These are phyloP conservation scores for Rousettus madagascariensis DNA, from an alignment of 2,797 vertebrate genomes.

Conservation along the genomic window DNA sequence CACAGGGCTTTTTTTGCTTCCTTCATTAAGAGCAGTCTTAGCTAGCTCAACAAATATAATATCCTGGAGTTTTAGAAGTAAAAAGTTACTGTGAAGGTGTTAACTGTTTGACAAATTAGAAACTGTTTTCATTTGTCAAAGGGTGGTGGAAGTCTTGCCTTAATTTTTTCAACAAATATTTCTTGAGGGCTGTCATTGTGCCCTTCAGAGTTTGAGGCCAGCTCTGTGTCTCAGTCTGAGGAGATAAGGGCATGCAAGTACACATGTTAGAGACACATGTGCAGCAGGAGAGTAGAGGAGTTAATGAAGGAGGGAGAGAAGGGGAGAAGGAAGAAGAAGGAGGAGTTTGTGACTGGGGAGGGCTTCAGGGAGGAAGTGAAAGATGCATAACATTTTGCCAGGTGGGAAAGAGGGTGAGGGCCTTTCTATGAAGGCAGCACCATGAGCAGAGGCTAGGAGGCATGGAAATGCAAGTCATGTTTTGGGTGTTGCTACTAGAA, in stretches of 20 bases:
- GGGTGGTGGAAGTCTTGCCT: not conserved
- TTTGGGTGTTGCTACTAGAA: slow-evolving; percentile 49
- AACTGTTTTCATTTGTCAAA: slow-evolving; percentile 43
- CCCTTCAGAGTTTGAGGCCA: not conserved
- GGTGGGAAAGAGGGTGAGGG: not conserved
- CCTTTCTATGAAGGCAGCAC: not conserved
- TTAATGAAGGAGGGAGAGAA: no score
- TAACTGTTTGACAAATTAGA: slow-evolving; percentile 52
- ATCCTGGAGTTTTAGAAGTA: slow-evolving; percentile 7
- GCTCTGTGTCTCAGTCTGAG: not conserved
- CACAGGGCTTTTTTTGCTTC: not conserved
- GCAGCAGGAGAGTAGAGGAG: not conserved
- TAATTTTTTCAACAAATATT: slow-evolving; percentile 4
- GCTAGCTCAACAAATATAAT: not conserved
- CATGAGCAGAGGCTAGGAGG: slow-evolving; percentile 23
- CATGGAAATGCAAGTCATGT: slow-evolving; percentile 47
- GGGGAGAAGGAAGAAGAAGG: not conserved
- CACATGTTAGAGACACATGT: not conserved
- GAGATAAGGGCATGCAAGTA: not conserved
- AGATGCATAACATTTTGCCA: not conserved
- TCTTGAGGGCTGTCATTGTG: not conserved
- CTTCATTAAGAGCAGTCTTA: not conserved
- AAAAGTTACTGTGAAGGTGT: slow-evolving; percentile 21
- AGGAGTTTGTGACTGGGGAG: not conserved
- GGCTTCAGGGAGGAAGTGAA: not conserved